Conservation (phyloP, 2,888 invertebrate genomes). For the Plebejus anna region DNA sequence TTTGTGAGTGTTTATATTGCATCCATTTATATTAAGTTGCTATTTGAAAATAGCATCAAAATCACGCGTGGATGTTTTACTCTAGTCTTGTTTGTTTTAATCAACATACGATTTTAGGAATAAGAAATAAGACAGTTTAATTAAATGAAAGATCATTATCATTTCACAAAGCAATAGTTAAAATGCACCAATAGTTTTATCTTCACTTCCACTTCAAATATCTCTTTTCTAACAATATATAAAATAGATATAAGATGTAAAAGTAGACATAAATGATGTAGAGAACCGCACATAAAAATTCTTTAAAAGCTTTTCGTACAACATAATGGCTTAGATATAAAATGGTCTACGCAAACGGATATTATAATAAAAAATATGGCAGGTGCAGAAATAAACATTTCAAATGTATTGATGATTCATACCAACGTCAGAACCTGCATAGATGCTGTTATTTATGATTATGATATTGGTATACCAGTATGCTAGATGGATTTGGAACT, state of each 20-base stretch:
- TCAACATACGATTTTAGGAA: neutral
- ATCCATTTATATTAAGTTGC: neutral
- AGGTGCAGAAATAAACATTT: constrained; percentile 14
- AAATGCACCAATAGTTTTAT: neutral
- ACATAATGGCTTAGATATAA: neutral
- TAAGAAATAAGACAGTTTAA: neutral
- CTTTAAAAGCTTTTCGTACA: neutral
- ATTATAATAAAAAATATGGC: constrained; percentile 11
- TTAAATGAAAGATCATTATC: neutral
- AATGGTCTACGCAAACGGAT: neutral
- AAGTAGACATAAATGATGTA: neutral
- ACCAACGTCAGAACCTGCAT: neutral
- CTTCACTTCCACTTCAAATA: neutral
- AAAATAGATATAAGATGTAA: neutral
- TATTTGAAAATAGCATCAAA: neutral
- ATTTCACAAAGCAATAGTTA: neutral
- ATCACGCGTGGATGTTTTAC: neutral
- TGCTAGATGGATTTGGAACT: neutral
- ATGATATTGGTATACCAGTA: neutral
- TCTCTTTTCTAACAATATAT: neutral
- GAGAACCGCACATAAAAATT: neutral
- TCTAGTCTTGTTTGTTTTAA: neutral
- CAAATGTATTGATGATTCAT: constrained; percentile 19
- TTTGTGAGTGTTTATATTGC: neutral
- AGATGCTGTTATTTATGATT: constrained; percentile 6